Evolutionary conservation across 2,797 vertebrate genomes (phyloP).

Genomic region (Thalassophryne amazonica): DNA sequence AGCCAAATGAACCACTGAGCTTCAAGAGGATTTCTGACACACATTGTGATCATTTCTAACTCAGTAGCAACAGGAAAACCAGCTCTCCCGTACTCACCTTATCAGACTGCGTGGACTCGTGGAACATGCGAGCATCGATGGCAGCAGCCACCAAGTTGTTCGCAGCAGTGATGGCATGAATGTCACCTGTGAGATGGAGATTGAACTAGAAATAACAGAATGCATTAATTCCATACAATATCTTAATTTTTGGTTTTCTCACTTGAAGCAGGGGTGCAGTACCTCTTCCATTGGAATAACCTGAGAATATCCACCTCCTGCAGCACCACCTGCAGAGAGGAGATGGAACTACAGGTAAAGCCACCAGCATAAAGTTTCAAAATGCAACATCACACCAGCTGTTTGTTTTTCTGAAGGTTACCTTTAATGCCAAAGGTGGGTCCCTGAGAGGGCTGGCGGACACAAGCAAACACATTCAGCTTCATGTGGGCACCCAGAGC

Average conservation of each 20-base stretch:
- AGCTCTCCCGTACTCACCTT: constrained; percentile 85
- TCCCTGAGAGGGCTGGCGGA: constrained; percentile 96
- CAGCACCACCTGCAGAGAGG: constrained; percentile 88
- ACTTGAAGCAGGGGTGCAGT: constrained; percentile 14
- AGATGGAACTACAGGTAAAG: constrained; percentile 4
- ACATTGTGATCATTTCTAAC: too few species aligned
- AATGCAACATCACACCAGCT: neutral
- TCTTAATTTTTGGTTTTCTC: neutral
- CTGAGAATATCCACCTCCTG: constrained; percentile 97
- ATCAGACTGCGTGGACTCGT: constrained; percentile 92
- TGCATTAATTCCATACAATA: neutral
- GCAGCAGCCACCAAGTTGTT: constrained; percentile 97
- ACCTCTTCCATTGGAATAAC: constrained; percentile 99
- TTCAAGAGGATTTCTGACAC: too few species aligned
- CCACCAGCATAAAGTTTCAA: neutral
- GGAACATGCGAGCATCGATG: constrained; percentile 93
- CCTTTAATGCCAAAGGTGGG: constrained; percentile 99
- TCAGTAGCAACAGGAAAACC: too few species aligned
- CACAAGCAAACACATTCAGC: constrained; percentile 93
- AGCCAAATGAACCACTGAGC: too few species aligned
- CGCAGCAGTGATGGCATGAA: constrained; percentile 96
- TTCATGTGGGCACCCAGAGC: constrained; percentile 92
- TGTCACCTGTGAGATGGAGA: constrained; percentile 98
- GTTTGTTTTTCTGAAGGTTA: constrained; percentile 29
- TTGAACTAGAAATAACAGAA: constrained; percentile 84